Percentiles rank a stretch among this genome's conserved stretches.
Evolutionary conservation across 1,140 invertebrate species (phyloP).

Genomic region (Saccostrea echinata): DNA sequence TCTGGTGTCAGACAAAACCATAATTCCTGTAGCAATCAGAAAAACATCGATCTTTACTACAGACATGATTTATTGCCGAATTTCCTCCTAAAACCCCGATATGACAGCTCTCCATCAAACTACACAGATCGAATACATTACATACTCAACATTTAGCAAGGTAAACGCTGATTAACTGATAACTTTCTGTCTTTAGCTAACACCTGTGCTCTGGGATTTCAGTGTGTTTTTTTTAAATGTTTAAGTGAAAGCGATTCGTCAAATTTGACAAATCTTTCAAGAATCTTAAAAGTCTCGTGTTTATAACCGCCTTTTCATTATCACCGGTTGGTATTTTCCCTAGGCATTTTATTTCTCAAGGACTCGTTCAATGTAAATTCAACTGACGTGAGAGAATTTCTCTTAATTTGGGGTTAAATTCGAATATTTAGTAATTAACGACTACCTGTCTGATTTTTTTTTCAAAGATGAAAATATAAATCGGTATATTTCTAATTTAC

Average conservation of each 20-base stretch:
- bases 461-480: background rate
- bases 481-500: background rate
- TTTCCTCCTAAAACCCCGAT: background rate
- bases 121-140: constrained; percentile 14
- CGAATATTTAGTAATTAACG: background rate
- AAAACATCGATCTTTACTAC: background rate
- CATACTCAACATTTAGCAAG: constrained; percentile 21
- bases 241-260: constrained; percentile 24
- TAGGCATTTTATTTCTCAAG: background rate
- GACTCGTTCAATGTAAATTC: background rate
- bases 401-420: background rate
- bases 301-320: background rate
- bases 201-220: background rate
- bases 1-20: background rate
- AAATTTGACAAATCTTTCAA: constrained; percentile 33
- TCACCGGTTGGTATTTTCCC: background rate
- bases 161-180: constrained; percentile 7
- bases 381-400: background rate
- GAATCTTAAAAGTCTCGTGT: constrained; percentile 11
- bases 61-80: constrained; percentile 11
- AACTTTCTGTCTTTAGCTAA: background rate
- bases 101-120: constrained; percentile 10
- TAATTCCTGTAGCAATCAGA: background rate
- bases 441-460: background rate
- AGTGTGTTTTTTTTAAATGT: constrained; percentile 4